Percentiles rank a stretch among this genome's conserved stretches.
These are phyloP conservation scores for Stichopus horrens DNA, from an alignment of 53 echinoderm and acorn worm genomes.

Conservation along the genomic window DNA sequence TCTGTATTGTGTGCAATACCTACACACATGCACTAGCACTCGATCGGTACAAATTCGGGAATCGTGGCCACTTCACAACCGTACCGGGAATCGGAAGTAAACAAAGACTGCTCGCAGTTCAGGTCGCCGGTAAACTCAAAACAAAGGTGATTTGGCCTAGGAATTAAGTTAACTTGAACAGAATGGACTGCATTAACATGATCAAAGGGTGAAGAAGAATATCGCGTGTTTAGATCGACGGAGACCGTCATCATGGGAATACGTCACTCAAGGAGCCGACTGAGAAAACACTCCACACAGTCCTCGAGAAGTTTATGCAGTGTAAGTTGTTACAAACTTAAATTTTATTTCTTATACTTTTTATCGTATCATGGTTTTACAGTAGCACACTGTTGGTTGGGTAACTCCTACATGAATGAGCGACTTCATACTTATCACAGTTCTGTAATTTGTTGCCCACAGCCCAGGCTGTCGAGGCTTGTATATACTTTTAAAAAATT, in stretches of 20 bases:
- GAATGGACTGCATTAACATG: background rate
- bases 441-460: too few species aligned
- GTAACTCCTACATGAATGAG: too few species aligned
- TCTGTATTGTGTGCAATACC: too few species aligned
- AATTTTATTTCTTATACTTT: background rate
- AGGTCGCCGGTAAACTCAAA: background rate
- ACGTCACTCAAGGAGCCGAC: constrained; percentile 31
- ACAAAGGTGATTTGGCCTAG: background rate
- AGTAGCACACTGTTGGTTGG: too few species aligned
- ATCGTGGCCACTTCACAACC: background rate
- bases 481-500: too few species aligned
- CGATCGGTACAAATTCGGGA: background rate
- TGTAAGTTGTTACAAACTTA: constrained; percentile 4
- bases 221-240: background rate
- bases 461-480: too few species aligned
- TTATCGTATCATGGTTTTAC: too few species aligned
- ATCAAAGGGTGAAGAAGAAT: background rate
- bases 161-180: background rate
- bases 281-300: constrained; percentile 47
- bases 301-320: constrained; percentile 40
- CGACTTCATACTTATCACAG: too few species aligned
- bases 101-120: background rate
- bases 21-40: background rate
- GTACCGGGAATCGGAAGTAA: background rate
- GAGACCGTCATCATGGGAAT: constrained; percentile 12